Evolutionary conservation across 2,113 vertebrate genomes (phyloP).

Genomic region (Misgurnus anguillicaudatus): DNA sequence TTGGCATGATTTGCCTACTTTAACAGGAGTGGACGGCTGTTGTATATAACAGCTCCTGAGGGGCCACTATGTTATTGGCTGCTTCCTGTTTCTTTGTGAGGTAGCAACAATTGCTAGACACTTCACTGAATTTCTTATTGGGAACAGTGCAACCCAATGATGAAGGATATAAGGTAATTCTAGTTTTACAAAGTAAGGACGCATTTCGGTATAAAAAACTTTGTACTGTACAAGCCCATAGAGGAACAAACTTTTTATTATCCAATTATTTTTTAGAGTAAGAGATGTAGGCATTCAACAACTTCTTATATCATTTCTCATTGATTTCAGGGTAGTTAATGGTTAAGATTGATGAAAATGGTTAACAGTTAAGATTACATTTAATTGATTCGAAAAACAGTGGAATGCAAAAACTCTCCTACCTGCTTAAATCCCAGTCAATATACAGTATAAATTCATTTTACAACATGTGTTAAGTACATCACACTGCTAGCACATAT

Average conservation of each 20-base stretch:
- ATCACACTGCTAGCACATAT: no score
- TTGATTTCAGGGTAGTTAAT: neutral
- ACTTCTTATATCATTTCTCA: neutral
- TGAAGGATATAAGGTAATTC: neutral
- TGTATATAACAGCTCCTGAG: conserved; percentile 9
- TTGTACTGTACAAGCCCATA: no score
- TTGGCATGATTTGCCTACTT: conserved; percentile 11
- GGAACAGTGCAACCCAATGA: neutral
- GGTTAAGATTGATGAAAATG: neutral
- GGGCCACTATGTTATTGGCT: neutral
- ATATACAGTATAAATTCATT: neutral
- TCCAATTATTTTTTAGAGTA: neutral
- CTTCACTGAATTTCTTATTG: neutral
- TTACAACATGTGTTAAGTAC: no score
- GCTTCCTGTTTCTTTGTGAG: neutral
- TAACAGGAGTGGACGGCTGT: conserved; percentile 1
- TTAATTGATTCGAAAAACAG: no score
- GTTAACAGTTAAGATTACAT: no score
- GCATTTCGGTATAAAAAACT: neutral
- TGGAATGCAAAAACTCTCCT: neutral
- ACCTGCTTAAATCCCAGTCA: neutral
- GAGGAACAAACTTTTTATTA: neutral
- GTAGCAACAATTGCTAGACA: neutral
- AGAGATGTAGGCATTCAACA: neutral
- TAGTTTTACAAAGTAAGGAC: neutral